Conservation (phyloP, 2,888 invertebrate genomes). For the Mimumesa dahlbomi region DNA sequence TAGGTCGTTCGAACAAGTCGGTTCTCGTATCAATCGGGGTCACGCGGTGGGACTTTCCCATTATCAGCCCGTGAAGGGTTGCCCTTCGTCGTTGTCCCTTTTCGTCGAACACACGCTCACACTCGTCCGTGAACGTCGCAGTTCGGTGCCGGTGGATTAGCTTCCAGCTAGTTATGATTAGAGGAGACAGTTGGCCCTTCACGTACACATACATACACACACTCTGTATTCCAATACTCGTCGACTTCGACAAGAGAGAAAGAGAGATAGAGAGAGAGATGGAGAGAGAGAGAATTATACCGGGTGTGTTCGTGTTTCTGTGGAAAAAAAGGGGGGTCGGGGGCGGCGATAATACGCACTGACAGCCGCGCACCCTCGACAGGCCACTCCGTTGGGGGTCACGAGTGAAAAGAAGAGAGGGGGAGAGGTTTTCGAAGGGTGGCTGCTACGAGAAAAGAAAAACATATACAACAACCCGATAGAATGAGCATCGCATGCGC, state of each 20-base stretch:
- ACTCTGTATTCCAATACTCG: conserved; percentile 63
- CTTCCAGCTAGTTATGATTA: conserved; percentile 77
- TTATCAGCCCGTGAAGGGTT: conserved; percentile 38
- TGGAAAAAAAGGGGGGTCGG: conserved; percentile 59
- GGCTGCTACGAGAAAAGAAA: conserved; percentile 69
- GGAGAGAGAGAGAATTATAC: conserved; percentile 11
- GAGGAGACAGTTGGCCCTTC: conserved; percentile 78
- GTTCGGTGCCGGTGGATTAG: conserved; percentile 68
- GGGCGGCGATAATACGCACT: conserved; percentile 77
- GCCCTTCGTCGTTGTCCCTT: too few relatives aligned
- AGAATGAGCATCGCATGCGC: conserved; percentile 76
- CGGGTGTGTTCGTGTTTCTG: conserved; percentile 51
- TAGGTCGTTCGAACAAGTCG: conserved; percentile 16
- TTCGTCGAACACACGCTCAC: too few relatives aligned
- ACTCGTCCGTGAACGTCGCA: conserved; percentile 20
- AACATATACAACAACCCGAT: conserved; percentile 74
- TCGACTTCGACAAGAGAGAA: too few relatives aligned
- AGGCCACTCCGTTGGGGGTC: conserved; percentile 40
- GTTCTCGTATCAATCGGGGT: conserved; percentile 29
- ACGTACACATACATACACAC: conserved; percentile 38
- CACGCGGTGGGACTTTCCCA: conserved; percentile 9
- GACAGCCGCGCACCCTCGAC: conserved; percentile 75
- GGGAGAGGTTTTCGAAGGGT: too few relatives aligned
- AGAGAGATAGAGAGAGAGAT: too few relatives aligned
- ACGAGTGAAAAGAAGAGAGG: conserved; percentile 41